A percentile compares a stretch with the other conserved stretches of the same genome.
These are phyloP conservation scores for Caenorhabditis uteleia DNA, from an alignment of 2,888 invertebrate species.

Conservation along the genomic window DNA sequence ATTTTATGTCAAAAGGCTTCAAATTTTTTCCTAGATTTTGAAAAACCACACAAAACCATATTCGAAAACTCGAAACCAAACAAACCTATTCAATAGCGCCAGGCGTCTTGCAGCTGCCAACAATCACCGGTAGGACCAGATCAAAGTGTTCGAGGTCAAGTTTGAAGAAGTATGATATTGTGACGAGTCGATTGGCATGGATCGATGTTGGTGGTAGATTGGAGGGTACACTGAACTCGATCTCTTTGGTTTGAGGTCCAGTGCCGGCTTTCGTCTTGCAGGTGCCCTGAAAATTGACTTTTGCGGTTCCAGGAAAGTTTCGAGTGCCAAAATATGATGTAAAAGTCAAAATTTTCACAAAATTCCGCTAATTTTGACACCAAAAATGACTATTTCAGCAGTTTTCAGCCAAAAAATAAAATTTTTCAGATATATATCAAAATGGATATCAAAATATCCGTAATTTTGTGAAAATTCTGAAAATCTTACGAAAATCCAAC, in stretches of 20 bases:
- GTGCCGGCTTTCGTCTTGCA: conserved; percentile 60
- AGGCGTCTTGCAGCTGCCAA: conserved; percentile 60
- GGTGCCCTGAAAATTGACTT: conserved; percentile 59
- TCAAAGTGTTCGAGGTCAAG: conserved; percentile 67
- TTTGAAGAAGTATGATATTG: conserved; percentile 65
- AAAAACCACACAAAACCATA: too few species aligned
- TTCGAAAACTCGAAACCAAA: conserved; percentile 5
- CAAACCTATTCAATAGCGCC: conserved; percentile 19
- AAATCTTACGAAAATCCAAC: too few species aligned
- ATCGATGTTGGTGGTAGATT: conserved; percentile 62
- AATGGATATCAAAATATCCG: too few species aligned
- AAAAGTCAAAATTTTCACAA: too few species aligned
- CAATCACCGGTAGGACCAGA: conserved; percentile 63
- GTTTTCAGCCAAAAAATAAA: too few species aligned
- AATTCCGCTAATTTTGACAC: neutral
- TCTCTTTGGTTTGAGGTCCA: conserved; percentile 61
- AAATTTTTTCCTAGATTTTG: too few species aligned
- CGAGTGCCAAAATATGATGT: neutral
- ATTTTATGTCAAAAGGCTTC: neutral
- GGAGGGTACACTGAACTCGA: conserved; percentile 61
- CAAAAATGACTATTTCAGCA: neutral
- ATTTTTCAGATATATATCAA: too few species aligned
- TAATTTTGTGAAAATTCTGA: too few species aligned
- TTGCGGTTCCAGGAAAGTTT: neutral
- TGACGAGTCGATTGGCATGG: conserved; percentile 64